phyloP scores from a whole-genome alignment of 2,888 invertebrate species.

The Vannuccia rotundouncinata region DNA sequence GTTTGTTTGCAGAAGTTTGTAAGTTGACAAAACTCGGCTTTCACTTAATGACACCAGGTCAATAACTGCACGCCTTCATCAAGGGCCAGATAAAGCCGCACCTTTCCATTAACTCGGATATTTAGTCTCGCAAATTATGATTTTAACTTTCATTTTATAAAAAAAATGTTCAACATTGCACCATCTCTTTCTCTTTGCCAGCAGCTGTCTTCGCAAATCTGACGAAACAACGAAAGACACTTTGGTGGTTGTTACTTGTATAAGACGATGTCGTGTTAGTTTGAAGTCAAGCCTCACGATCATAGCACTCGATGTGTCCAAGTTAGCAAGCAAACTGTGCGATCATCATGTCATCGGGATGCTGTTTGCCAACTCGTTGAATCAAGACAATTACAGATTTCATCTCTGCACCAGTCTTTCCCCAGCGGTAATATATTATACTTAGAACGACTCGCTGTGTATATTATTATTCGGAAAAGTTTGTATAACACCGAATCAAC shows the following conservation, averaged over 20 bases:
- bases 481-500: neutral
- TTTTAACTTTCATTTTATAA: too few species aligned
- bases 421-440: neutral
- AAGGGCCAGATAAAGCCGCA: too few species aligned
- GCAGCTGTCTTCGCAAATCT: too few species aligned
- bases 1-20: too few species aligned
- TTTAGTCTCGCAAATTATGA: too few species aligned
- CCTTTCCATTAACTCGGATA: too few species aligned
- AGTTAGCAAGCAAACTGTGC: neutral
- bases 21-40: too few species aligned
- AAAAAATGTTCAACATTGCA: too few species aligned
- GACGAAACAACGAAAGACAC: neutral
- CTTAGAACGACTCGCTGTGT: neutral
- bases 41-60: too few species aligned
- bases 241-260: neutral
- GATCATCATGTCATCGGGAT: neutral
- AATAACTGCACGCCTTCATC: too few species aligned
- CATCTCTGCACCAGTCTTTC: neutral
- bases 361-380: neutral
- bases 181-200: too few species aligned
- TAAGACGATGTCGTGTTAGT: neutral
- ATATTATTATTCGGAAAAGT: neutral
- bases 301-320: neutral
- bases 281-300: neutral
- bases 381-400: neutral